phyloP scores from a whole-genome alignment of 2,888 invertebrate species.

The Hoplodrina blanda region DNA sequence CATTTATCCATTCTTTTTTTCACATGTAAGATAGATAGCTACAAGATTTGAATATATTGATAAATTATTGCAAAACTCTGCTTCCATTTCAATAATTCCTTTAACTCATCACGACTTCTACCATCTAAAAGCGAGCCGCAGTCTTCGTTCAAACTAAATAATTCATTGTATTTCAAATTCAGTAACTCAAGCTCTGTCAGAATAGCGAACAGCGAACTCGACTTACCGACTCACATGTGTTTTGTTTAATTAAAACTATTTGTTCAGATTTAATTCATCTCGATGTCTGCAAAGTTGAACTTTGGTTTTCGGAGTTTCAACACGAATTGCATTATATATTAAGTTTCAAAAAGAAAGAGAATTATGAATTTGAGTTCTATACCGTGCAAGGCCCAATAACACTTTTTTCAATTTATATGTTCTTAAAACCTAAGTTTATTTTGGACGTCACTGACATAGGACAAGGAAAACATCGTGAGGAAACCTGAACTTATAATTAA shows the following conservation, averaged over 20 bases:
- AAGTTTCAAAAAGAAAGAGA: not conserved
- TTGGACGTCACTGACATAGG: no score
- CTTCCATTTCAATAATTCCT: not conserved
- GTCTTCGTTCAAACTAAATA: conserved; percentile 26
- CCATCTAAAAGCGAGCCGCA: conserved; percentile 7
- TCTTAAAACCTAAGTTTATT: no score
- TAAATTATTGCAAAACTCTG: not conserved
- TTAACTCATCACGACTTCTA: not conserved
- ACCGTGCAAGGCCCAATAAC: no score
- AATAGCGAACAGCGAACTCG: conserved; percentile 25
- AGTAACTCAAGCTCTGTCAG: conserved; percentile 19
- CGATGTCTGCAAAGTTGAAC: not conserved
- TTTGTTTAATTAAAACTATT: conserved; percentile 50
- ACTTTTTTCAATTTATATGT: no score
- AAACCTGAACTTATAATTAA: no score
- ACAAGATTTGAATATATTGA: no score
- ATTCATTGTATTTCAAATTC: conserved; percentile 49
- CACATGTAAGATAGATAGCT: no score
- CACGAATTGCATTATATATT: conserved; percentile 1
- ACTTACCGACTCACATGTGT: conserved; percentile 25
- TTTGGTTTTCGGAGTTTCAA: not conserved
- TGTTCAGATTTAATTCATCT: conserved; percentile 32
- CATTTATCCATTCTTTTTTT: no score
- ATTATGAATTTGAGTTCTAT: not conserved
- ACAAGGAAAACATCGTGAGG: no score